Base-by-base conservation (phyloP, 2,888 invertebrate genomes). In the Scaptomyza reducta region DNA sequence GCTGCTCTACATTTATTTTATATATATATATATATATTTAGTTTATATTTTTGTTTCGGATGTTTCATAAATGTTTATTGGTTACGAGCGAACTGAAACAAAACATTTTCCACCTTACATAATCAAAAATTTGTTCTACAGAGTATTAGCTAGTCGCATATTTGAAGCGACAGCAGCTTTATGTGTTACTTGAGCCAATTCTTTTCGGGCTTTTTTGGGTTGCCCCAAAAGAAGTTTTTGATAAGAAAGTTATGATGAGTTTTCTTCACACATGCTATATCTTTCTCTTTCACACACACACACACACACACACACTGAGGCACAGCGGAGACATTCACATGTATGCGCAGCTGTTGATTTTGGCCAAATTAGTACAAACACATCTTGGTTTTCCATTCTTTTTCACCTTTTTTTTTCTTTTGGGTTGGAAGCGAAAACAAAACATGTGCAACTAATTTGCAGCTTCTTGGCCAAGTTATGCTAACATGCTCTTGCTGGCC, bases 171-270 rank as follows among this genome's bases (percentile, higher is more conserved):
- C 3, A 38, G 13, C 10, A 10, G 29, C 6, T 22, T 16, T 38
- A 18, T 62, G 46, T 70, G 63, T 49, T 67, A 54, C 58, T 60
- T 41, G 55, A 46, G 57, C 57, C 62, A 44, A 42, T 40, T 31
- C 27, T 63, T 54, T 63, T 66, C 45, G 61, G 47, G 33, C 31
- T 27, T 54, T 41, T 35, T 11, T 67, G 60, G 66, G 60, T 73
- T 62, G 86, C 74, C 70, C 70, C 68, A 68, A 68, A 74, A 78
- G 70, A 84, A 87, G 88, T 84, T 84, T 88, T 73, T 77, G 88
- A 86, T 84, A 86, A 84, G 88, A 84, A 84, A 84, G 84, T 84
- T 84, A 84, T 84, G 84, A 84, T 84, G 88, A 84, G 88, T 84
- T 84, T 88, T 88, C 77, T 45, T 46, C 65, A 67, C 69, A 55